A percentile compares a stretch with the other conserved stretches of the same genome.
These are phyloP conservation scores for Mastigias papua DNA, from an alignment of 30 jellyfish, hydroid and myxozoan species.

Conservation along the genomic window DNA sequence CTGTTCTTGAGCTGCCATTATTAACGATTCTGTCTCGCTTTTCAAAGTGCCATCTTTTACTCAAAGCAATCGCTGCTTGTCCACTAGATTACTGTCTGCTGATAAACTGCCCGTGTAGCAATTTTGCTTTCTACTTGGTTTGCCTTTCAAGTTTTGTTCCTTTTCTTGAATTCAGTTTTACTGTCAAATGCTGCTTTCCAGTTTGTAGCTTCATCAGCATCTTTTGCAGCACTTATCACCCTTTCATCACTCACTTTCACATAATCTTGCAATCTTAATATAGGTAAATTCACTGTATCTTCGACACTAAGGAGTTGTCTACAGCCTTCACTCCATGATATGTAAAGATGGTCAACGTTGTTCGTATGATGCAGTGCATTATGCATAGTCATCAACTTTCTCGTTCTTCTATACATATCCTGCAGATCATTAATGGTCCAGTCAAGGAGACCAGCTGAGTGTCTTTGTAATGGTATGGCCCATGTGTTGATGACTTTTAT, in stretches of 20 bases:
- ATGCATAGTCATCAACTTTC: too few species aligned
- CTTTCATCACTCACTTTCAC: constrained; percentile 16
- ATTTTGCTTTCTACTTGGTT: constrained; percentile 22
- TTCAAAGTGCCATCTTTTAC: background rate
- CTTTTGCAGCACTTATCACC: constrained; percentile 37
- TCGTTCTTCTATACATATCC: constrained; percentile 36
- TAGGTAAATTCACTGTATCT: constrained; percentile 28
- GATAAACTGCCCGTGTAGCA: constrained; percentile 5
- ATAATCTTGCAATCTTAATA: constrained; percentile 24
- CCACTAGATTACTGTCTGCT: background rate
- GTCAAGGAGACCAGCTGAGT: constrained; percentile 31
- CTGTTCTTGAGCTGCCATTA: too few species aligned
- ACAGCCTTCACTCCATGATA: constrained; percentile 57
- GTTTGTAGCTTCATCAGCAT: constrained; percentile 28
- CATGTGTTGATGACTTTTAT: constrained; percentile 47
- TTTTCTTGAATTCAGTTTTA: constrained; percentile 22
- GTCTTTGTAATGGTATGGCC: constrained; percentile 29
- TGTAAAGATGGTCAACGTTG: constrained; percentile 36
- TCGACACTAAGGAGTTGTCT: constrained; percentile 43
- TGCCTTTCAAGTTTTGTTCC: constrained; percentile 26
- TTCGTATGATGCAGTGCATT: too few species aligned
- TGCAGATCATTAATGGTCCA: constrained; percentile 21
- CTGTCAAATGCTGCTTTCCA: constrained; percentile 30
- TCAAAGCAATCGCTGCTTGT: background rate
- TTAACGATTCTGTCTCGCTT: too few species aligned